A percentile compares a stretch with the other conserved stretches of the same genome.
Conservation (phyloP, 1,140 invertebrate species). For the Calliphora vicina region DNA sequence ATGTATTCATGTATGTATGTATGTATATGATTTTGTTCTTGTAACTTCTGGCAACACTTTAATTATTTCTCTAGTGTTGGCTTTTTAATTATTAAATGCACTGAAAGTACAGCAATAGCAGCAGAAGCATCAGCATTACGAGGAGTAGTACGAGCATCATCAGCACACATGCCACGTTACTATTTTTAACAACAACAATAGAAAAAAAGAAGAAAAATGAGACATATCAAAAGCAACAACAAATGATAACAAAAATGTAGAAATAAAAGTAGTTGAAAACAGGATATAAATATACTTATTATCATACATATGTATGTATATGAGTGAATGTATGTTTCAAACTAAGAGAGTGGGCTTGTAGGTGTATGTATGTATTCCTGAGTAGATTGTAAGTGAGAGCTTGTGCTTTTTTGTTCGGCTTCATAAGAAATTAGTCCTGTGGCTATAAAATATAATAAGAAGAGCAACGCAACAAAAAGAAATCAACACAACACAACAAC, state of each 20-base stretch:
- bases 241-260: not conserved
- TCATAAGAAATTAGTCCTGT: conserved; percentile 35
- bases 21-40: too few species aligned
- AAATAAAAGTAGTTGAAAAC: not conserved
- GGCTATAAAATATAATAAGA: conserved; percentile 24
- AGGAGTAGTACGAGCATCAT: not conserved
- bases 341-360: not conserved
- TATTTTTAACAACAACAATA: too few species aligned
- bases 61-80: conserved; percentile 58
- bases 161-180: too few species aligned
- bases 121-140: not conserved
- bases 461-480: not conserved
- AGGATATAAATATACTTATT: not conserved
- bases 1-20: not conserved
- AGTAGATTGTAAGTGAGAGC: not conserved
- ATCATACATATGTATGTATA: not conserved
- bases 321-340: not conserved
- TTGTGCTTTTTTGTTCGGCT: not conserved
- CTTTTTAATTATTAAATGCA: conserved; percentile 62
- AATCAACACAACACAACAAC: too few species aligned
- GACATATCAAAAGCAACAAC: not conserved
- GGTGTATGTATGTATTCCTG: not conserved
- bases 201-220: not conserved
- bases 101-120: not conserved
- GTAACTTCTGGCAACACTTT: conserved; percentile 53